Evolutionary conservation across 2,888 invertebrate species (phyloP).

Genomic region (Junonia oenone): DNA sequence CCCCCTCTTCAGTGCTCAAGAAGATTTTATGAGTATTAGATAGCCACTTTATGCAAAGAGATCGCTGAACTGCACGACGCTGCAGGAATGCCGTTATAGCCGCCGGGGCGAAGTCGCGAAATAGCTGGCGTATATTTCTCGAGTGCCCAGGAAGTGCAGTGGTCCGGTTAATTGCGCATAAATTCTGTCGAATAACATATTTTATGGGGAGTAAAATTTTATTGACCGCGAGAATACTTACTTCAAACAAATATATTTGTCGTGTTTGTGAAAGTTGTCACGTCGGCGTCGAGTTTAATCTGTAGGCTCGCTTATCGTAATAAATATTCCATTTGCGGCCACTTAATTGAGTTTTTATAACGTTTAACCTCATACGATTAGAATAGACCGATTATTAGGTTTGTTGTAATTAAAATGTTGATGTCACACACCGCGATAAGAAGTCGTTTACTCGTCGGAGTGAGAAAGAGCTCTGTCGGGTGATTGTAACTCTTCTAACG

Average conservation of each 20-base stretch:
- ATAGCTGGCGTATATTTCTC: constrained; percentile 13
- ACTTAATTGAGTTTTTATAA: not conserved
- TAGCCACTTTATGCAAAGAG: constrained; percentile 34
- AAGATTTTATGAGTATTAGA: constrained; percentile 43
- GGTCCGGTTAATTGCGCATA: constrained; percentile 28
- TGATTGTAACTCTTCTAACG: constrained; percentile 36
- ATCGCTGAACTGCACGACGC: constrained; percentile 21
- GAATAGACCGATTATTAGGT: constrained; percentile 23
- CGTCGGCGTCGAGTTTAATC: not conserved
- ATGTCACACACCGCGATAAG: constrained; percentile 63
- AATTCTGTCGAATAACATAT: constrained; percentile 23
- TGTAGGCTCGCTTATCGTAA: not conserved
- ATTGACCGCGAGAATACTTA: constrained; percentile 14
- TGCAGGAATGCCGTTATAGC: constrained; percentile 14
- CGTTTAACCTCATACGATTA: constrained; percentile 3
- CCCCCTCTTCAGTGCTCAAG: constrained; percentile 35
- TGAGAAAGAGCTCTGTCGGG: constrained; percentile 41
- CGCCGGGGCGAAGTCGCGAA: constrained; percentile 11
- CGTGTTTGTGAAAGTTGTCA: not conserved
- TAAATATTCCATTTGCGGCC: not conserved
- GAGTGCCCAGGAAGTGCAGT: constrained; percentile 27
- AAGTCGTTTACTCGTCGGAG: constrained; percentile 64
- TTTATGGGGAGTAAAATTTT: constrained; percentile 23
- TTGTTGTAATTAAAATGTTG: constrained; percentile 46
- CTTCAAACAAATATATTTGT: constrained; percentile 4